Base-by-base conservation (phyloP, 2,888 invertebrate genomes). In the Lingula anatina region DNA sequence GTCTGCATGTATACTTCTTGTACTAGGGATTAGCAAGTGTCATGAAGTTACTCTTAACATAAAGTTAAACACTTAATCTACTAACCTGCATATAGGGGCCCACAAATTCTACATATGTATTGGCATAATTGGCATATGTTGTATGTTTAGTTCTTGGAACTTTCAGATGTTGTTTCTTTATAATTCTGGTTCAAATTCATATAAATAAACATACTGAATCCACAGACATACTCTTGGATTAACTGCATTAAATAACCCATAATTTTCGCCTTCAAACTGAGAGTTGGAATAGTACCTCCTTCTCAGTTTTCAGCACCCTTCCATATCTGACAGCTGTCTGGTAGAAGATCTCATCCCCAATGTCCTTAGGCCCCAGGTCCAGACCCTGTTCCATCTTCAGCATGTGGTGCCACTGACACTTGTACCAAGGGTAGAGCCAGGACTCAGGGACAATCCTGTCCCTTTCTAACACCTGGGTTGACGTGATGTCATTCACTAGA, bases 361-460 rank as follows among this genome's bases (percentile, higher is more conserved):
- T 44, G 18, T 48, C 42, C 15, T 37, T 25, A 9, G 49, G 49
- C 86, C 86, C 86, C 64, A 81, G 82, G 64, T 88, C 87, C 50
- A 82, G 81, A 53, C 84, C 83, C 61, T 86, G 85, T 68, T 87
- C 86, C 26, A 87, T 81, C 57, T 82, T 80, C 37, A 88, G 75
- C 69, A 88, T 81, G 43, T 83, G 81, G 60, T 83, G 81, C 88
- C 88, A 88, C 63, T 86, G 85, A 52, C 82, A 81, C 62, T 83
- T 78, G 55, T 86, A 83, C 38, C 84, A 82, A 21, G 81, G 79
- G 57, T 82, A 80, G 35, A 88, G 70, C 87, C 87, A 88, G 38
- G 80, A 71, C 71, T 80, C 79, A 20, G 88, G 87, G 62, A 88
- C 81, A 44, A 88, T 83, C 65, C 83, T 83, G 66, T 88, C 88